Evolutionary conservation across 2,888 invertebrate genomes (phyloP), one percentile per base, ranked within the genome.

Genomic region (Drosophila hamatofila): DNA sequence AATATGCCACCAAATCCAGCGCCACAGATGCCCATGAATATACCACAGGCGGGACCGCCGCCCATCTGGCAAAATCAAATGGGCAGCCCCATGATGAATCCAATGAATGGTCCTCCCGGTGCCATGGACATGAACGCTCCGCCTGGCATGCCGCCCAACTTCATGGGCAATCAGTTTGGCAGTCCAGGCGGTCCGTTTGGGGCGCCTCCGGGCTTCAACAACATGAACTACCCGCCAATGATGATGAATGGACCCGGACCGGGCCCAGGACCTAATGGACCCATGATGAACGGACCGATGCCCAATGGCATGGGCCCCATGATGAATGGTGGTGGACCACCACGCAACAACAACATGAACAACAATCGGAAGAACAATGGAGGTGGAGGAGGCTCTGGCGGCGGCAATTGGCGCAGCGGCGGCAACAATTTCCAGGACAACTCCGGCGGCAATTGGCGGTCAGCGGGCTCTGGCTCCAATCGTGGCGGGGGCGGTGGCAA

Each of bases 401-500:
- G 91, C 44, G 91, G 92, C 70, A 83, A 91, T 80, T 92, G 92
- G 92, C 90, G 92, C 51, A 88, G 83, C 16, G 92, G 92, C 21
- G 94, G 91, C 81, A 91, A 89, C 55, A 90, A 91, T 49, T 92
- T 91, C 54, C 89, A 89, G 71, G 91, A 91, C 44, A 89, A 82
- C 57, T 74, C 78, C 46, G 87, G 88, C 60, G 91, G 94, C 83
- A 94, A 94, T 62, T 94, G 94, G 93, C 93, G 95, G 72, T 93
- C 94, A 90, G 90, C 93, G 88, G 94, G 93, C 83, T 93, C 94
- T 91, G 90, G 93, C 67, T 78, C 81, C 62, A 88, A 88, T 70
- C 88, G 87, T 52, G 91, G 92, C 18, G 88, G 90, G 11, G 91
- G 91, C 14, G 89, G 89, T n/a, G 85, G 89, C 44, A 89, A 89